Evolutionary conservation across 2,797 vertebrate species (phyloP), one percentile per base, ranked within the genome.

Genomic region (Sciurus carolinensis): DNA sequence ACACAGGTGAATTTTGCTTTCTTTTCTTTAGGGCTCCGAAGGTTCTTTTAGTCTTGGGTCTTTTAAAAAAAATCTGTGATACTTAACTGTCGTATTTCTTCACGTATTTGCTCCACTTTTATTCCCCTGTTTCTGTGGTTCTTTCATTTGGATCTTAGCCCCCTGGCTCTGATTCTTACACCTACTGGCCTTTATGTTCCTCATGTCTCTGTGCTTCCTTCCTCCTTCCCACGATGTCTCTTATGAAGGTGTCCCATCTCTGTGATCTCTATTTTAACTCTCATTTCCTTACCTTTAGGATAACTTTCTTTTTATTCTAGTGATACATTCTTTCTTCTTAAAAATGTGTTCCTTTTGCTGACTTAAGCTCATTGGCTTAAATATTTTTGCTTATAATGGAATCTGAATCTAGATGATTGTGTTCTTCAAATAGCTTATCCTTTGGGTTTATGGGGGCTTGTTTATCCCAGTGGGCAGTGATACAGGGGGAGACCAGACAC

Each of bases 71-170:
- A 94, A 79, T 75, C 6, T 86, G 33, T 4, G 6, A 62, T 5
- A 75, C 71, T 83, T 96, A 50, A n/a, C 18, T 87, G 12, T 5
- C 67, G 52, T 90, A 71, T 39, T 77, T 91, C 83, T 76, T 91
- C 73, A 87, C 62, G 44, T 72, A 62, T 80, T 88, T 36, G 24
- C 28, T 76, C 14, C 28, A 14, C 1, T 81, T 28, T 81, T 59
- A 18, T 82, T 77, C n/a, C 57, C 67, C 17, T 94, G 9, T 89
- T 85, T 39, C n/a, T 73, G 28, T 33, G 22, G 81, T 80, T 85
- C 39, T 57, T 69, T 22, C 33, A 80, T 82, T 88, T 91, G 50
- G 7, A 66, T 85, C 89, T 92, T 72, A 64, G 64, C 36, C 36
- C 17, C 81, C 73, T 54, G 36, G 36, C 36, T 36, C 36, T 36